Conservation (phyloP, 2,888 invertebrate species). For the Lithophane semibrunnea region DNA sequence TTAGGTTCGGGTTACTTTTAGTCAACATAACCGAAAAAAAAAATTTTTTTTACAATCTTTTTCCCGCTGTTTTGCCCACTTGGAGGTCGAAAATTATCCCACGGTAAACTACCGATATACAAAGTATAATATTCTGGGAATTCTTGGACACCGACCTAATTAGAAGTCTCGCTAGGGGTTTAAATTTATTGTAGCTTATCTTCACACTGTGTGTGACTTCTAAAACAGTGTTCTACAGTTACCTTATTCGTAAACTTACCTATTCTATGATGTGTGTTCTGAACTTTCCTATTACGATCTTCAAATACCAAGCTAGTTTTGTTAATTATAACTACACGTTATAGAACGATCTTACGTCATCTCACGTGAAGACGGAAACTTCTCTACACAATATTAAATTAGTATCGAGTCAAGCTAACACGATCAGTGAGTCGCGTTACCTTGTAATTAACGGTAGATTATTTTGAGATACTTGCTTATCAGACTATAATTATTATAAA, state of each 20-base stretch:
- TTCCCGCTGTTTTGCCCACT: too few species aligned
- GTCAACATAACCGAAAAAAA: not conserved
- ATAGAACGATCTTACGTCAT: not conserved
- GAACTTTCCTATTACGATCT: not conserved
- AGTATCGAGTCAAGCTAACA: not conserved
- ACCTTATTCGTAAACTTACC: not conserved
- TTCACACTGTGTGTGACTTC: too few species aligned
- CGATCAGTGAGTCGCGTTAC: not conserved
- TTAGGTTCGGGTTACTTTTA: not conserved
- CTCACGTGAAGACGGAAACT: not conserved
- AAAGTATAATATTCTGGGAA: too few species aligned
- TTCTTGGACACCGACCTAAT: too few species aligned
- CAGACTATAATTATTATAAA: too few species aligned
- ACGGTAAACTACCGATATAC: too few species aligned
- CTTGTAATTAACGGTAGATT: not conserved
- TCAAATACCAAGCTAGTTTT: not conserved
- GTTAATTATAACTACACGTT: constrained; percentile 3
- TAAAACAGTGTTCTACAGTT: not conserved
- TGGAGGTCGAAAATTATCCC: too few species aligned
- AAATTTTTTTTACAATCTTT: not conserved
- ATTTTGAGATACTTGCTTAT: not conserved
- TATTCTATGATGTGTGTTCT: not conserved
- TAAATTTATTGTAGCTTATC: not conserved
- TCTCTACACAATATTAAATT: not conserved
- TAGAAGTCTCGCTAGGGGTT: not conserved